Base-by-base conservation (phyloP, 2,113 vertebrate species). In the Chascanopsetta lugubris region DNA sequence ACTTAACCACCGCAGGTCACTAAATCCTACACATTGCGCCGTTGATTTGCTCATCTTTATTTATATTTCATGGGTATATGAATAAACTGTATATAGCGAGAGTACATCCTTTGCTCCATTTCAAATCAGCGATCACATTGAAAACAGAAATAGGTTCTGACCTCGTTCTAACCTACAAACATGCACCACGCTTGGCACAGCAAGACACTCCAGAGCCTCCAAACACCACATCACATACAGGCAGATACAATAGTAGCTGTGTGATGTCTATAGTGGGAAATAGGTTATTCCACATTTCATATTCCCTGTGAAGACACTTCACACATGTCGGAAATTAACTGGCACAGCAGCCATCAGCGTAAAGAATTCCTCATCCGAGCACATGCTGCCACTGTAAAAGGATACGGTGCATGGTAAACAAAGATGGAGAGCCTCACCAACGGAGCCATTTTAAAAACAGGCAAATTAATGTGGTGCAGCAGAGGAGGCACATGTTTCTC, bases 351-450 rank as follows among this genome's bases (percentile, higher is more conserved):
- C n/a, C n/a, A n/a, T n/a, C n/a, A n/a, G n/a, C n/a, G n/a, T n/a
- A n/a, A n/a, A n/a, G n/a, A n/a, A 48, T 38, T 27, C n/a, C 26
- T 30, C 4, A 46, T 56, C n/a, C 55, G 61, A 61, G 20, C 50
- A 22, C 11, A 18, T 40, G 13, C 55, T 45, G 47, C 22, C 42
- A 51, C 10, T 53, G 24, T 20, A 5, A 24, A 47, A 8, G 36
- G 10, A 26, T n/a, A n/a, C n/a, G n/a, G n/a, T n/a, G n/a, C n/a
- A n/a, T n/a, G n/a, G n/a, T n/a, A n/a, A n/a, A n/a, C n/a, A n/a
- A n/a, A n/a, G n/a, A n/a, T n/a, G n/a, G n/a, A n/a, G n/a, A 57
- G 21, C 46, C 30, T 20, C 12, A 21, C 38, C 5, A 22, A 21
- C 1, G 12, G 11, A 25, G n/a, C 25, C 17, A n/a, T 36, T 50